These are phyloP conservation scores for Belonocnema kinseyi DNA, from an alignment of 1,140 invertebrate species.

Conservation along the genomic window DNA sequence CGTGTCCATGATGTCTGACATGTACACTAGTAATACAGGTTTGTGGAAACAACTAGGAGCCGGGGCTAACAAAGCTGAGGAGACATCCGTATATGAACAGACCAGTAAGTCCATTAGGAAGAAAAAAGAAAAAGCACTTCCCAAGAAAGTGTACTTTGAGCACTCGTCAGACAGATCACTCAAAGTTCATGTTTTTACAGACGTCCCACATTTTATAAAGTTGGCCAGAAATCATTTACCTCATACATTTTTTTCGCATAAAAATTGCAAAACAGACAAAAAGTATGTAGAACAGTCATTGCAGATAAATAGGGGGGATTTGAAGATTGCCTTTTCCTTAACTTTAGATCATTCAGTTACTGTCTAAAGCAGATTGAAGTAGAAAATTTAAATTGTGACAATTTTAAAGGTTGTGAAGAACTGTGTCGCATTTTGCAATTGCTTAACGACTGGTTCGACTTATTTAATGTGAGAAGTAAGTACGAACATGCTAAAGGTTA, in stretches of 20 bases:
- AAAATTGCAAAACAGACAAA: no score
- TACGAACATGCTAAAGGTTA: no score
- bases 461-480: slow-evolving; percentile 30
- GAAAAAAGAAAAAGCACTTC: no score
- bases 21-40: no score
- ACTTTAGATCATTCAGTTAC: background rate
- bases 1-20: no score
- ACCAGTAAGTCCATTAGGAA: no score
- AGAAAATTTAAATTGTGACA: background rate
- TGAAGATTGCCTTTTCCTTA: background rate
- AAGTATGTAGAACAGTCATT: background rate
- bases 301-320: background rate
- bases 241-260: no score
- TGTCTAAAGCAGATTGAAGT: background rate
- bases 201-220: slow-evolving; percentile 31
- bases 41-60: no score
- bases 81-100: no score
- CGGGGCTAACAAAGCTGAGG: accelerated
- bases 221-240: no score
- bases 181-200: slow-evolving; percentile 51
- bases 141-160: slow-evolving; percentile 32
- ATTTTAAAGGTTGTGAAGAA: background rate
- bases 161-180: slow-evolving; percentile 34
- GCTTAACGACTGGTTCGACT: slow-evolving; percentile 41
- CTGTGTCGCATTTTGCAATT: background rate